These are phyloP conservation scores for Parazoanthus swiftii DNA, from an alignment of 92 coral and sea anemone species.

Conservation along the genomic window DNA sequence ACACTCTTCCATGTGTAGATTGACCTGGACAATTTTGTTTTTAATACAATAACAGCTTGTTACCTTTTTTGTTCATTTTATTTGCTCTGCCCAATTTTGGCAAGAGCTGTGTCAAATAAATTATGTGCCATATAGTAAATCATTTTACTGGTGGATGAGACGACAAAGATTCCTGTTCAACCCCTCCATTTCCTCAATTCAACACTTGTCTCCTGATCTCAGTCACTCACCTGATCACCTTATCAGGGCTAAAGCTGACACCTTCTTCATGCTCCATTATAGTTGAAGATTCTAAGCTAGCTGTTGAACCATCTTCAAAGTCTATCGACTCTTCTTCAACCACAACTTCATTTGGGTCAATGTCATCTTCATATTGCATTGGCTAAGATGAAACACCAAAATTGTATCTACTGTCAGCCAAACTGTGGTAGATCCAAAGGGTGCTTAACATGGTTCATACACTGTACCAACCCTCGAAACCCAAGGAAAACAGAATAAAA, in stretches of 20 bases:
- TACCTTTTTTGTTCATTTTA: neutral
- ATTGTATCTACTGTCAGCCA: no score
- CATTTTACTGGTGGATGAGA: neutral
- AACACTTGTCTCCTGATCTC: no score
- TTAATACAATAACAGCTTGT: no score
- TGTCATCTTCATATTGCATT: conserved; percentile 30
- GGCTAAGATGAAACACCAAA: neutral
- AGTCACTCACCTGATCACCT: conserved; percentile 5
- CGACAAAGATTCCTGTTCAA: neutral
- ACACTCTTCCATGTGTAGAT: conserved; percentile 25
- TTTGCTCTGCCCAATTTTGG: neutral
- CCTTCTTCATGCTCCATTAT: neutral
- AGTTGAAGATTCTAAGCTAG: conserved; percentile 25
- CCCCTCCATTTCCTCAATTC: no score
- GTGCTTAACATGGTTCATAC: no score
- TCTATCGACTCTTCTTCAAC: neutral
- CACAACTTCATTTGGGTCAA: conserved; percentile 34
- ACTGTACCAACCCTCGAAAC: no score
- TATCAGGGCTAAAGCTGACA: neutral
- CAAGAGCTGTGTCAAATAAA: no score
- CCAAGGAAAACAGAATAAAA: no score
- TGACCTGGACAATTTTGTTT: neutral
- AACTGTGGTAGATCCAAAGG: no score
- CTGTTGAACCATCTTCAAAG: neutral
- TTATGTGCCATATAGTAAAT: neutral